Evolutionary conservation across 2,113 vertebrate species (phyloP).

Genomic region (Serilophus lunatus): DNA sequence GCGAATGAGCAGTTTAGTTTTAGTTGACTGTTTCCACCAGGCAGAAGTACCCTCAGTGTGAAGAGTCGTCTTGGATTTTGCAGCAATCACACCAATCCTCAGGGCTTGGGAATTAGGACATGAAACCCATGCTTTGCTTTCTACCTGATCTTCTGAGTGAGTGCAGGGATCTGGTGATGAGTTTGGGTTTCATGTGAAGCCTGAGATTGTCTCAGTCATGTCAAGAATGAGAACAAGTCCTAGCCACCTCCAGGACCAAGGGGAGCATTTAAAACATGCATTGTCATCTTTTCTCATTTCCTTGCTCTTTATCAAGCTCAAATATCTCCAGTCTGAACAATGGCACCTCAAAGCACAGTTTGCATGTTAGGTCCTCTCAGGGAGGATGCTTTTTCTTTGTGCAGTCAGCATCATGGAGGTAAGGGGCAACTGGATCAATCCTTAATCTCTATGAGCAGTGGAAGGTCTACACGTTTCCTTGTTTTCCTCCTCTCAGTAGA

Average conservation of each 20-base stretch:
- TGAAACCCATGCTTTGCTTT: not conserved
- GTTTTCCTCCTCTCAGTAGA: not conserved
- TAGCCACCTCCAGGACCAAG: not conserved
- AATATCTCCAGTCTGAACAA: not conserved
- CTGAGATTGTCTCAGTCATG: not conserved
- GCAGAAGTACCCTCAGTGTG: not conserved
- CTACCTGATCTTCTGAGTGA: not conserved
- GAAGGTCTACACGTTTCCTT: not conserved
- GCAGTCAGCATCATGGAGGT: not conserved
- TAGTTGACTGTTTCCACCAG: not conserved
- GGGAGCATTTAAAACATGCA: not conserved
- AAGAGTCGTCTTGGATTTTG: not conserved
- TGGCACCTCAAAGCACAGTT: rapidly evolving
- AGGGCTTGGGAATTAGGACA: rapidly evolving
- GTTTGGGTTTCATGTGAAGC: not conserved
- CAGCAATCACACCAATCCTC: not conserved
- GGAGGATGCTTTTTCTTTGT: not conserved
- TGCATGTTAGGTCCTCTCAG: not conserved
- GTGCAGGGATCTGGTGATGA: rapidly evolving
- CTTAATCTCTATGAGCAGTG: not conserved
- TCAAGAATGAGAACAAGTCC: not conserved
- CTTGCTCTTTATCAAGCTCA: not conserved
- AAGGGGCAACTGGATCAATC: rapidly evolving
- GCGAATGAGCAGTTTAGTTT: not conserved
- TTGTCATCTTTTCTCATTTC: not conserved